Base-by-base conservation (phyloP, 1,140 invertebrate genomes). In the Cataglyphis hispanica region DNA sequence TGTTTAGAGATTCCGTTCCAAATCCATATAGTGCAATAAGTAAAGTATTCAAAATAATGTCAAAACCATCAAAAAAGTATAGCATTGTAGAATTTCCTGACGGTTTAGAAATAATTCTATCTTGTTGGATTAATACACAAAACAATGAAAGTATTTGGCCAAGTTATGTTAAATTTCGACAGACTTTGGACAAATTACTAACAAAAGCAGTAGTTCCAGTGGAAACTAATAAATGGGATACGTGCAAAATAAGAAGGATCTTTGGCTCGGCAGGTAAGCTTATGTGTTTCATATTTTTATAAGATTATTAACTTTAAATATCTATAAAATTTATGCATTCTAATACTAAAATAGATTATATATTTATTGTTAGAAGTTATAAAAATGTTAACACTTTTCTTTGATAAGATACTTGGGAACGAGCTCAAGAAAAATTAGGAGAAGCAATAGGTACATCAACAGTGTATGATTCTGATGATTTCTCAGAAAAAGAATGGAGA, bases 381-480 rank as follows among this genome's bases (percentile, higher is more conserved):
- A 27, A n/a, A n/a, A n/a, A n/a, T n/a, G 2, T 7, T 61, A 61
- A 61, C 1, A 61, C 27, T 16, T 60, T 60, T 27, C 25, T 27
- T 61, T 61, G 22, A 3, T 61, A 27, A 43, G 64, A 67, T 67
- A 67, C 37, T 67, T 67, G 64, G 64, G 37, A 43, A 67, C 64
- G 34, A 66, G 63, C 63, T 11, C 63, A 66, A 11, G 63, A 66
- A 19, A 66, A 66, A 40, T 66, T 66, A 40, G 10, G 4, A 22
- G 63, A 66, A 3, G 63, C 63, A 66, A 61, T 61, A 13, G 58
- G 31, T 27, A 61, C 58, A 61, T 61, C 58, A 11, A 61, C 58
- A 10, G 8, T 61, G 7, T 27, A 8, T 10, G 22, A 61, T 61
- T 61, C 25, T 27, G 22, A 61, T 27, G 58, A 61, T 61, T 61